Base-by-base conservation (phyloP, 2,797 vertebrate genomes). In the Taeniopygia guttata region DNA sequence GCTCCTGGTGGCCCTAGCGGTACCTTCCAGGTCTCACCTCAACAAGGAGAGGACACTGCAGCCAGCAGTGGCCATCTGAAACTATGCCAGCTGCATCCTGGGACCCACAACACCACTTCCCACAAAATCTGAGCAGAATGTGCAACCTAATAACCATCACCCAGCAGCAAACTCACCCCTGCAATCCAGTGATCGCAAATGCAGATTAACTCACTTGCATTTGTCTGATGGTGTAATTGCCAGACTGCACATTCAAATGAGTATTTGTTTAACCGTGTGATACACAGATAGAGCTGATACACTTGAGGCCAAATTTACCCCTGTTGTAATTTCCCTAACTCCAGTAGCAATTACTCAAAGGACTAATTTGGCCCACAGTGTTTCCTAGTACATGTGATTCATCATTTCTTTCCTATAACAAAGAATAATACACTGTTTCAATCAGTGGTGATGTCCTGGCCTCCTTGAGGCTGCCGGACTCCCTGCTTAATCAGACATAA, bases 401-500 rank as follows among this genome's bases (percentile, higher is more conserved):
- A 97, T 97, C 93, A 89, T 91, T 93, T 95, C 89, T 90, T 89
- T 64, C 90, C 81, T 94, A 96, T 87, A 95, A 95, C 90, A 96
- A 84, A 91, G 91, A 93, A 95, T 93, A 96, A 94, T 91, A 87
- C 82, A 64, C 92, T 95, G 82, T 84, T 63, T 96, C 93, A 97
- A 94, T 97, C 97, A 93, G 94, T 72, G 93, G 93, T 96, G 79
- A 96, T 96, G 95, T 90, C 95, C 95, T 94, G 97, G 97, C 94
- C 97, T 97, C 96, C 96, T 98, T 96, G 96, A 98, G 97, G 96
- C 97, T 97, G 97, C 96, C 43, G 98, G 97, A 98, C 97, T 98
- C 98, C 96, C 97, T 96, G 97, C 97, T 98, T 98, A 98, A 98
- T 98, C 98, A 98, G 98, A 98, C 98, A 98, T 96, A 98, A 98